Evolutionary conservation across 2,888 invertebrate genomes (phyloP), one percentile per base, ranked within the genome.

Genomic region (Perdita meconis): DNA sequence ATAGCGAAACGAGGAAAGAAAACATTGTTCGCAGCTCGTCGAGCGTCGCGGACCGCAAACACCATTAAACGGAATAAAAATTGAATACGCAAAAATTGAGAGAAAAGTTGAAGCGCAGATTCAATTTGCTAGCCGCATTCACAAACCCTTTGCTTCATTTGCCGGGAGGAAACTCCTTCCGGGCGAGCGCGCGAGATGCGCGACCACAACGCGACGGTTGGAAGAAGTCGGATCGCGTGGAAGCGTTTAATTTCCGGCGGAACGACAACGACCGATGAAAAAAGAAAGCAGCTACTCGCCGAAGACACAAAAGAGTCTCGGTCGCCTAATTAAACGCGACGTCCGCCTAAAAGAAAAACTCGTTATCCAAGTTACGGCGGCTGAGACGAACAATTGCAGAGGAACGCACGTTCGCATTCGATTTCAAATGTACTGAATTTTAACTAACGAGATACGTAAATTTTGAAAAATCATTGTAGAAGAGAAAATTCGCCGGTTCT

Each of bases 211-310:
- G n/a, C n/a, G n/a, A n/a, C n/a, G n/a, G n/a, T n/a, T n/a, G n/a
- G 40, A 24, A 24, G 42, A 38, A 57, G 30, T 38, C 19, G 19
- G 22, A 12, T 38, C 40, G 26, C 24, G 16, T 44, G 70, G 56
- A 72, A 82, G 70, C 59, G 63, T 81, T 81, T 71, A 73, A 81
- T 82, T 81, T 82, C 73, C 76, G 66, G 50, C 38, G 44, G 64
- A 74, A 47, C n/a, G 24, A 30, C 40, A 36, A 26, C 40, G 60
- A 36, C 8, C 24, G 30, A 16, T 13, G 12, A 38, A 16, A 30
- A 36, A 50, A 40, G 38, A 42, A 76, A 55, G 13, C 16, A 42
- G 30, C 19, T 53, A 19, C 19, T 26, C 57, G 12, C 13, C 34
- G 16, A 22, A n/a, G 51, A 22, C 42, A 68, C 42, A 44, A 57